These are phyloP conservation scores for Mesocentrotus franciscanus DNA, from an alignment of 53 echinoderm and acorn worm genomes.

Conservation along the genomic window DNA sequence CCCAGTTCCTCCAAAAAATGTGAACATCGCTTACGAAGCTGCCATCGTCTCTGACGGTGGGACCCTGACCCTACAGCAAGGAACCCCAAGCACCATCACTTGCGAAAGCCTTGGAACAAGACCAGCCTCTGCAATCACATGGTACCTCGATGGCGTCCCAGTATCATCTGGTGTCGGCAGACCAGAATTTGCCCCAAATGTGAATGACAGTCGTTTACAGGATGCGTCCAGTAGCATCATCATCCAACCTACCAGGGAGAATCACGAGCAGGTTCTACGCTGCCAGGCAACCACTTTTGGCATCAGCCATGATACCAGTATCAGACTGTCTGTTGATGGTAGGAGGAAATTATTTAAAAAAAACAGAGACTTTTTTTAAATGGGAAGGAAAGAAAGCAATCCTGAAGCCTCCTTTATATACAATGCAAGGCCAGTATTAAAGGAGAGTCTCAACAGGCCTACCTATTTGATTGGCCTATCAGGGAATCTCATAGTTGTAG, in stretches of 20 bases:
- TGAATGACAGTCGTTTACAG: background rate
- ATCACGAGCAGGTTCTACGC: slow-evolving; percentile 46
- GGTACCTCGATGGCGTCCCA: slow-evolving; percentile 37
- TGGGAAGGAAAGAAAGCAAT: background rate
- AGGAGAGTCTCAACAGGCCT: too few relatives aligned
- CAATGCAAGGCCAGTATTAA: too few relatives aligned
- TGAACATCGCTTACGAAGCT: background rate
- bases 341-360: background rate
- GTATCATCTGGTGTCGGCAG: background rate
- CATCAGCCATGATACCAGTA: background rate
- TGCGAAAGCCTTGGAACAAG: slow-evolving; percentile 55
- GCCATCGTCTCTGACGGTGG: slow-evolving; percentile 19
- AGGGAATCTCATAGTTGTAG: too few relatives aligned
- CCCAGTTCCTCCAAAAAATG: slow-evolving; percentile 45
- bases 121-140: slow-evolving; percentile 39
- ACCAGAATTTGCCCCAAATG: background rate
- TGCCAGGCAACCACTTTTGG: slow-evolving; percentile 45
- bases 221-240: slow-evolving; percentile 50
- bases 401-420: too few relatives aligned
- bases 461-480: too few relatives aligned
- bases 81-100: slow-evolving; percentile 27
- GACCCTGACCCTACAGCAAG: background rate
- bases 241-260: slow-evolving; percentile 38
- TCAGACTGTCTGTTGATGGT: slow-evolving; percentile 44
- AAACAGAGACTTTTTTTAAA: background rate